A percentile compares a stretch with the other conserved stretches of the same genome.
Evolutionary conservation across 2,113 vertebrate species (phyloP).

Genomic region (Antechinus stuartii): DNA sequence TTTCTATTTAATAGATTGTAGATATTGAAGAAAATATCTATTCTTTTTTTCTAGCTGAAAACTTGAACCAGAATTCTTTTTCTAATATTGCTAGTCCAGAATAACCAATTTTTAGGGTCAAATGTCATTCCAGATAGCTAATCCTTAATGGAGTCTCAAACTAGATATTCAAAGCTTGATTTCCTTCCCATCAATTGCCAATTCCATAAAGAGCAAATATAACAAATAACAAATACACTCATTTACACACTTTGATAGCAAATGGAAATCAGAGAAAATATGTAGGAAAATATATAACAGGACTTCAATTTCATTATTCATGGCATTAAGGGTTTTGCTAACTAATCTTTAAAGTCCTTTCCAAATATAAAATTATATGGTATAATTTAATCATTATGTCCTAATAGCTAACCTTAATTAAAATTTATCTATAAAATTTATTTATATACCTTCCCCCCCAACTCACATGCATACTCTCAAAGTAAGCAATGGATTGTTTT

Average conservation of each 20-base stretch:
- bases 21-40: neutral
- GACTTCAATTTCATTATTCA: neutral
- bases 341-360: neutral
- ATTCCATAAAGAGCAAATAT: neutral
- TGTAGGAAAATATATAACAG: neutral
- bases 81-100: neutral
- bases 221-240: neutral
- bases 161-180: too few relatives aligned
- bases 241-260: neutral
- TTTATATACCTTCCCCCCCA: neutral
- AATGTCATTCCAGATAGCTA: too few relatives aligned
- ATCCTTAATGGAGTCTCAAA: too few relatives aligned
- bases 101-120: too few relatives aligned
- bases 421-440: neutral
- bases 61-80: neutral
- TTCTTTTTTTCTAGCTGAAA: neutral
- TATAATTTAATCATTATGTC: neutral
- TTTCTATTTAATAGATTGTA: neutral
- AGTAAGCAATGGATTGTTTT: neutral
- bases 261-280: neutral
- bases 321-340: neutral
- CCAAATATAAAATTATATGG: neutral
- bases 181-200: too few relatives aligned
- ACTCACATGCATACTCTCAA: neutral
- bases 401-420: neutral